Percentiles rank a stretch among this genome's conserved stretches.
Conservation (phyloP, 2,113 vertebrate species). For the Lophura nycthemera region DNA sequence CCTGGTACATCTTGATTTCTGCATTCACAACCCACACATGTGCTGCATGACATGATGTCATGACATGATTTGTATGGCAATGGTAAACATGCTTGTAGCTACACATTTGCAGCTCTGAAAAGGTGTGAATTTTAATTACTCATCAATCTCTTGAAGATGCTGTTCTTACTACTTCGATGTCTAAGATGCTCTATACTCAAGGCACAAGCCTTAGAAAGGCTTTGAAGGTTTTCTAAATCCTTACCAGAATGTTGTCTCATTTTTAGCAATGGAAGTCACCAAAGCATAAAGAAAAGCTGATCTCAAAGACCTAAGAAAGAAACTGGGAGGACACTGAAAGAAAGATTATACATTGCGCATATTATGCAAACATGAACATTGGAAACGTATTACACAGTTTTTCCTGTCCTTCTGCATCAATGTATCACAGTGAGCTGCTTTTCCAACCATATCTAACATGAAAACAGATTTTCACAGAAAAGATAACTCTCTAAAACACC, state of each 20-base stretch:
- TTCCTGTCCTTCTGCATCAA: not conserved
- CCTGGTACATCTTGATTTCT: not conserved
- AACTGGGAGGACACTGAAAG: not conserved
- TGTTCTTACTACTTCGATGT: not conserved
- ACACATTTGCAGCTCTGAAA: not conserved
- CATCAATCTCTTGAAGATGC: not conserved
- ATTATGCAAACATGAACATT: not conserved
- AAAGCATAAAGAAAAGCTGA: not conserved
- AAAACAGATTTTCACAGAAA: not conserved
- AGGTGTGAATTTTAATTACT: not conserved
- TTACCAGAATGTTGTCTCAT: not conserved
- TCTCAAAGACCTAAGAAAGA: not conserved
- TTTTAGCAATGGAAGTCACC: not conserved
- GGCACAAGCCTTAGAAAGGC: not conserved
- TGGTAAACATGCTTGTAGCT: accelerated
- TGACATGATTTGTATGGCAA: not conserved
- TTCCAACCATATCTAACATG: not conserved
- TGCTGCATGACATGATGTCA: not conserved
- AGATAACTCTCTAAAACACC: not conserved
- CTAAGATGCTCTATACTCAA: not conserved
- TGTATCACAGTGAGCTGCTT: not conserved
- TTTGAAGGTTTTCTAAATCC: not conserved
- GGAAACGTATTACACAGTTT: not conserved
- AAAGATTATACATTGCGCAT: not conserved
- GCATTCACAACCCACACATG: not conserved